Evolutionary conservation across 2,797 vertebrate genomes (phyloP).

Genomic region (Euthynnus affinis): DNA sequence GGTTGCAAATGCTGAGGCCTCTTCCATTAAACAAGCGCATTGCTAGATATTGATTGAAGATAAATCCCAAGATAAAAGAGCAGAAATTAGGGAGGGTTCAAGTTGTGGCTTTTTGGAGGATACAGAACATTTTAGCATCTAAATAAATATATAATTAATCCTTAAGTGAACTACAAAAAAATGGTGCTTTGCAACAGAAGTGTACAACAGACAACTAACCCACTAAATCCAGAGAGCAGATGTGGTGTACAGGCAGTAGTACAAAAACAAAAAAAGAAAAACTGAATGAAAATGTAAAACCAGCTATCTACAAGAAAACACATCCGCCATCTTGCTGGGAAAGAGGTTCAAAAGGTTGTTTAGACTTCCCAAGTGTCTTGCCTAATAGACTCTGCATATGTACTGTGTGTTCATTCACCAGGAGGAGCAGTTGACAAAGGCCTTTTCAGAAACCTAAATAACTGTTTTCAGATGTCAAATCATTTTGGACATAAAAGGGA

Average conservation of each 20-base stretch:
- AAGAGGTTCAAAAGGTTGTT: conserved; percentile 37
- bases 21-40: not conserved
- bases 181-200: not conserved
- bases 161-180: not conserved
- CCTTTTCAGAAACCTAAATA: conserved; percentile 29
- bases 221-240: not conserved
- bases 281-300: conserved; percentile 11
- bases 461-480: conserved; percentile 13
- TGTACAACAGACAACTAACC: not conserved
- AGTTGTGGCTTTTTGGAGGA: not conserved
- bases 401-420: conserved; percentile 22
- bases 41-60: not conserved
- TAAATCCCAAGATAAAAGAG: no score
- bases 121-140: not conserved
- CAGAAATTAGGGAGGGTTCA: no score
- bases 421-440: conserved; percentile 43
- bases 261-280: not conserved
- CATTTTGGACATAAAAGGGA: conserved; percentile 48
- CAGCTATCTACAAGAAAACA: conserved; percentile 20
- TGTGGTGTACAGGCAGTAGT: not conserved
- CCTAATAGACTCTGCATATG: conserved; percentile 11
- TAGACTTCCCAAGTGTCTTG: conserved; percentile 7
- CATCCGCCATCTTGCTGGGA: conserved; percentile 8
- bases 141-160: conserved; percentile 4
- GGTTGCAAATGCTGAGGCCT: not conserved